These are phyloP conservation scores for Tetranychus piercei DNA, from an alignment of 2,888 invertebrate genomes.

Conservation along the genomic window DNA sequence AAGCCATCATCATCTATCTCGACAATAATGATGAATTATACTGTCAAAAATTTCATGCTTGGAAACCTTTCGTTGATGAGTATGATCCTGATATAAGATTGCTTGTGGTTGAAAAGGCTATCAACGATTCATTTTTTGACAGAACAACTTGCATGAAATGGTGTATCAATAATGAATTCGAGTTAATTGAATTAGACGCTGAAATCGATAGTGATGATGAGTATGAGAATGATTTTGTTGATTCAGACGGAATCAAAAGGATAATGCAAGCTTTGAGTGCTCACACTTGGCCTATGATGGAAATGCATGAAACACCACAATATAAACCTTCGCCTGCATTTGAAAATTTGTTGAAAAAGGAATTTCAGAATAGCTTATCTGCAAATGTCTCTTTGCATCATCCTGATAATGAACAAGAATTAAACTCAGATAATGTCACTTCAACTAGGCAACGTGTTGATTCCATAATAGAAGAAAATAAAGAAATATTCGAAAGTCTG, in stretches of 20 bases:
- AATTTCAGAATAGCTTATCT: not conserved
- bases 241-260: constrained; percentile 46
- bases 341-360: not conserved
- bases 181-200: constrained; percentile 47
- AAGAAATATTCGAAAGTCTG: constrained; percentile 29
- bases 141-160: constrained; percentile 39
- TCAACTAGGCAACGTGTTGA: constrained; percentile 24
- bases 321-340: constrained; percentile 12
- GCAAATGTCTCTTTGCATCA: not conserved
- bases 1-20: constrained; percentile 47
- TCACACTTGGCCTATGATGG: constrained; percentile 44
- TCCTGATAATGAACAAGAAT: not conserved
- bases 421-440: not conserved
- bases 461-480: constrained; percentile 27
- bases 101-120: constrained; percentile 41
- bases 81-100: constrained; percentile 42
- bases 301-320: not conserved
- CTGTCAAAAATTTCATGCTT: constrained; percentile 34
- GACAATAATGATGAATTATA: constrained; percentile 39
- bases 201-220: constrained; percentile 35
- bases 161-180: constrained; percentile 49
- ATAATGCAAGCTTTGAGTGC: constrained; percentile 50
- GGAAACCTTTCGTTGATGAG: constrained; percentile 36
- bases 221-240: constrained; percentile 39
- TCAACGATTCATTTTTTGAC: constrained; percentile 28